Conservation (phyloP, 2,797 vertebrate species). For the Halcyon smyrnensis region DNA sequence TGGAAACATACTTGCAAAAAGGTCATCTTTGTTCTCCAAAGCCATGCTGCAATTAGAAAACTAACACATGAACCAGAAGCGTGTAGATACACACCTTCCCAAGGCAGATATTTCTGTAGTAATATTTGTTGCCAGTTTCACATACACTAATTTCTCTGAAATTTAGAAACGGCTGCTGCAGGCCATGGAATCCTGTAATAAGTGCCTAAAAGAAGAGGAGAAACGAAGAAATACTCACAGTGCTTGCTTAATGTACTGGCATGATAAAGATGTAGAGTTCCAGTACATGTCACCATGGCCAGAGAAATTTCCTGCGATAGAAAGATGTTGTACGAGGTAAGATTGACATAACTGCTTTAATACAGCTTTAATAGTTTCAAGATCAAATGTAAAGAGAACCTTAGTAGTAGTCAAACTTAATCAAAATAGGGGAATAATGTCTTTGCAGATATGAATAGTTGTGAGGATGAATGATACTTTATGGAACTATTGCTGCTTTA, state of each 20-base stretch:
- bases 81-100: neutral
- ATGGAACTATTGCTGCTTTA: neutral
- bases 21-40: neutral
- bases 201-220: conserved; percentile 85
- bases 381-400: neutral
- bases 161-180: conserved; percentile 88
- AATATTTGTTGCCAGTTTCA: neutral
- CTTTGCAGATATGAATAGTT: neutral
- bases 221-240: conserved; percentile 90
- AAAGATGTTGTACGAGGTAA: conserved; percentile 88
- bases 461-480: neutral
- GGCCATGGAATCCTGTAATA: conserved; percentile 90
- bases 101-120: neutral
- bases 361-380: neutral
- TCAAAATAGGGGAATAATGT: neutral
- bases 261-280: conserved; percentile 83
- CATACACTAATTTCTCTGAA: neutral
- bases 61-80: neutral
- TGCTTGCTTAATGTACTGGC: conserved; percentile 87
- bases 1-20: neutral
- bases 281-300: conserved; percentile 84
- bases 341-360: neutral
- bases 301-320: conserved; percentile 87
- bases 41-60: neutral
- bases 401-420: neutral